These are phyloP conservation scores for Synanthedon myopaeformis DNA, from an alignment of 2,888 invertebrate species.

Conservation along the genomic window DNA sequence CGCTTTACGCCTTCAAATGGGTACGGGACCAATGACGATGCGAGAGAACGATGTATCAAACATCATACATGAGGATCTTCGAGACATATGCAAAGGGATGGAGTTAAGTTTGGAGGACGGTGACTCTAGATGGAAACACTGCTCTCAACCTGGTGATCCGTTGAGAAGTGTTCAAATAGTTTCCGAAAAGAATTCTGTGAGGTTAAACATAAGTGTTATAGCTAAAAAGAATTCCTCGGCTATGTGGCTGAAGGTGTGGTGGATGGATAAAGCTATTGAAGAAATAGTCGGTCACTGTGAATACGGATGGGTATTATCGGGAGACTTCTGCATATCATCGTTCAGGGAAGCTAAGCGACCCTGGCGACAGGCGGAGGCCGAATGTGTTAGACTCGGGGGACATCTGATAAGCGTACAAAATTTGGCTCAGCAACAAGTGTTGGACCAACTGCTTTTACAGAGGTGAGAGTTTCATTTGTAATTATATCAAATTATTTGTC, in stretches of 20 bases:
- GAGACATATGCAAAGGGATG: conserved; percentile 66
- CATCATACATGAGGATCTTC: conserved; percentile 44
- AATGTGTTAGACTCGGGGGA: conserved; percentile 74
- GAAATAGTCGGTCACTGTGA: conserved; percentile 75
- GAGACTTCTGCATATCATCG: conserved; percentile 75
- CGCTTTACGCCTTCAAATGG: conserved; percentile 72
- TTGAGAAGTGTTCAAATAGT: conserved; percentile 71
- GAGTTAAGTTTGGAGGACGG: conserved; percentile 70
- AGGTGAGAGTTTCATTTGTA: conserved; percentile 63
- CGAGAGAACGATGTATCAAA: conserved; percentile 42
- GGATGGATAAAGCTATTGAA: conserved; percentile 73
- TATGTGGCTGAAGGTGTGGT: conserved; percentile 72
- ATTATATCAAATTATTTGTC: not conserved
- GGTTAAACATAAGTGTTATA: conserved; percentile 53
- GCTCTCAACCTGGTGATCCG: conserved; percentile 70
- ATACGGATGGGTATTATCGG: conserved; percentile 77
- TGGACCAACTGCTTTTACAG: conserved; percentile 74
- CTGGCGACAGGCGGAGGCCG: conserved; percentile 77
- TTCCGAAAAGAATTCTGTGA: conserved; percentile 69
- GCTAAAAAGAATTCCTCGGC: conserved; percentile 49
- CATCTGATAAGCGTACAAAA: conserved; percentile 77
- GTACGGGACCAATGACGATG: conserved; percentile 44
- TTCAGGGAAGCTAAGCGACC: conserved; percentile 67
- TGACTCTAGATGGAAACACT: conserved; percentile 70
- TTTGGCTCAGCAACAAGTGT: conserved; percentile 72